phyloP scores from a whole-genome alignment of 2,797 vertebrate genomes.

The Anomalospiza imberbis region DNA sequence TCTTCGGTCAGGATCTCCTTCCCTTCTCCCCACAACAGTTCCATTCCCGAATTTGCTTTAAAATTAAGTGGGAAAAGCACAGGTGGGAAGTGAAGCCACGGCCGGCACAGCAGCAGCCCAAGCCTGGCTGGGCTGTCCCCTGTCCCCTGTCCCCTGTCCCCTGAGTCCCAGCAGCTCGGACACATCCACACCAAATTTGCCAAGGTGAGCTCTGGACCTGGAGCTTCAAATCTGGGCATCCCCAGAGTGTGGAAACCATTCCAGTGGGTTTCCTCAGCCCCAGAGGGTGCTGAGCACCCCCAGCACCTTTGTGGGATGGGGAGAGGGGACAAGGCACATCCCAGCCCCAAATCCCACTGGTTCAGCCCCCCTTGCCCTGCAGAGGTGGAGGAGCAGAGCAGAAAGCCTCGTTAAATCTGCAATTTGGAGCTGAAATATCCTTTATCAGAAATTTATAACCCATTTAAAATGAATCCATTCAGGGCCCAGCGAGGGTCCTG shows the following conservation, averaged over 20 bases:
- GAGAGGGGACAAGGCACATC: neutral
- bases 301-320: neutral
- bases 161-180: neutral
- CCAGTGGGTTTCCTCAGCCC: neutral
- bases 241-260: neutral
- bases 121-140: neutral
- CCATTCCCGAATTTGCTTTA: neutral
- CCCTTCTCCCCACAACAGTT: neutral
- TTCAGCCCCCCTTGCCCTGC: neutral
- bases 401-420: neutral
- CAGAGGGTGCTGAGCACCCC: neutral
- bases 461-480: constrained; percentile 14
- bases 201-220: neutral
- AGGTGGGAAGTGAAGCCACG: neutral
- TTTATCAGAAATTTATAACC: constrained; percentile 50
- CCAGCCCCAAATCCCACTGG: neutral
- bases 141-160: too few relatives aligned
- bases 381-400: neutral
- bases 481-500: neutral
- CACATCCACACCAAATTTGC: neutral
- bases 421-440: constrained; percentile 12
- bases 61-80: accelerated
- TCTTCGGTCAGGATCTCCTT: neutral
- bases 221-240: neutral
- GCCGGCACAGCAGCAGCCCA: neutral